Base-by-base conservation (phyloP, 1,140 invertebrate species). In the Trichonephila inaurata region DNA sequence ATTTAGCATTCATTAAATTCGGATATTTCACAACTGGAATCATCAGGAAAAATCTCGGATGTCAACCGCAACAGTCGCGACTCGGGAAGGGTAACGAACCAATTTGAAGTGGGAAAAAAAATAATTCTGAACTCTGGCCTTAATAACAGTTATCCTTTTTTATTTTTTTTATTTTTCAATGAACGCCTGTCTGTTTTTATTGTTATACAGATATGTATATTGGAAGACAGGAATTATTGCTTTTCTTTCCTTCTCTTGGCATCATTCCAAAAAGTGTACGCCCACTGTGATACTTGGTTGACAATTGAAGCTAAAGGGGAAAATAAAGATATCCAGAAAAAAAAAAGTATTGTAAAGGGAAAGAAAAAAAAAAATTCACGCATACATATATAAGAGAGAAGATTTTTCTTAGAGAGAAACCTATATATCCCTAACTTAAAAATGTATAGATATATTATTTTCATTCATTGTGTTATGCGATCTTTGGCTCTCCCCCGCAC, bases 151-250 rank as follows among this genome's bases (percentile, higher is more conserved):
- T 61, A 87, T 61, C 51, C 85, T 87, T 62, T 87, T 87, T 64
- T 87, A 19, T 87, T 28, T 62, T n/a, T n/a, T n/a, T n/a, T n/a
- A n/a, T n/a, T 40, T 40, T 40, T 40, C 85, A 87, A 87, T 87
- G 28, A 87, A 87, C 85, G 85, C 60, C 28, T 61, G 85, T 61
- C 85, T 28, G 7, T 77, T 61, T 62, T 61, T 64, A 62, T 62
- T 87, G 51, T 61, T 87, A 6, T 33, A 87, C 28, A 33, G 60
- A 87, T 87, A 58, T 87, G 85, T 64, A 61, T 87, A 87, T 87
- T 61, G 85, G 60, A 64, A 85, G 58, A 87, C 58, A 87, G 64
- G 85, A 87, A 66, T 87, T 87, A 87, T 87, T 87, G 19, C 28
- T 77, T 77, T 77, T 77, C 28, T 77, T 33, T 18, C 18, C 72